Evolutionary conservation across 2,888 invertebrate species (phyloP).

Genomic region (Lordiphosa andalusiaca): DNA sequence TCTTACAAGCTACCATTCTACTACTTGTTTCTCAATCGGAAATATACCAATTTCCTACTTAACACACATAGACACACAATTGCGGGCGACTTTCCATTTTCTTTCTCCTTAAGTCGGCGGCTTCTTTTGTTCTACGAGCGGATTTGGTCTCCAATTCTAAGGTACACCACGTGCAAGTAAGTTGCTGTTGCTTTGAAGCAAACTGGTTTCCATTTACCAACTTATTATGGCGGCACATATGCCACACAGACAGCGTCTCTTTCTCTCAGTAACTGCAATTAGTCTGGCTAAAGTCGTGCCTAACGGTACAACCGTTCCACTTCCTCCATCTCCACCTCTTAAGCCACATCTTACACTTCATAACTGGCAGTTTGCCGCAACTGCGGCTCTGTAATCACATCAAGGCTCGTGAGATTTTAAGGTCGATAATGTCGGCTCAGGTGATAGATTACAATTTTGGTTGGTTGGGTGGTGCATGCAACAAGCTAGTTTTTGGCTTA

Average conservation of each 20-base stretch:
- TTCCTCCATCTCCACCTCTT: slow-evolving; percentile 3
- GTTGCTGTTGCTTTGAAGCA: slow-evolving; percentile 20
- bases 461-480: slow-evolving; percentile 3
- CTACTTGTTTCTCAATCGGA: too few relatives aligned
- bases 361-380: slow-evolving; percentile 39
- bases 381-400: slow-evolving; percentile 49
- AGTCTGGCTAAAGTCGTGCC: slow-evolving; percentile 73
- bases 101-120: slow-evolving; percentile 57
- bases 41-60: not conserved
- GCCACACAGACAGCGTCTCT: slow-evolving; percentile 39
- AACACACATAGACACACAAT: not conserved
- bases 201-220: slow-evolving; percentile 51
- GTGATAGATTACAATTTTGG: slow-evolving; percentile 56
- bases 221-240: slow-evolving; percentile 26
- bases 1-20: too few relatives aligned
- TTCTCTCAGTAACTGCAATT: slow-evolving; percentile 51
- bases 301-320: slow-evolving; percentile 58
- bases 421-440: slow-evolving; percentile 63
- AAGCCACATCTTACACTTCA: slow-evolving; percentile 26
- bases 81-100: slow-evolving; percentile 6
- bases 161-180: slow-evolving; percentile 58
- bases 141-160: slow-evolving; percentile 35
- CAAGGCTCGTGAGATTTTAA: slow-evolving; percentile 59
- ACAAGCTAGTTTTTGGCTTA: slow-evolving; percentile 16
- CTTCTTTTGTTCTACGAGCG: slow-evolving; percentile 50